Evolutionary conservation across 2,113 vertebrate species (phyloP).

Genomic region (Macaca nemestrina): DNA sequence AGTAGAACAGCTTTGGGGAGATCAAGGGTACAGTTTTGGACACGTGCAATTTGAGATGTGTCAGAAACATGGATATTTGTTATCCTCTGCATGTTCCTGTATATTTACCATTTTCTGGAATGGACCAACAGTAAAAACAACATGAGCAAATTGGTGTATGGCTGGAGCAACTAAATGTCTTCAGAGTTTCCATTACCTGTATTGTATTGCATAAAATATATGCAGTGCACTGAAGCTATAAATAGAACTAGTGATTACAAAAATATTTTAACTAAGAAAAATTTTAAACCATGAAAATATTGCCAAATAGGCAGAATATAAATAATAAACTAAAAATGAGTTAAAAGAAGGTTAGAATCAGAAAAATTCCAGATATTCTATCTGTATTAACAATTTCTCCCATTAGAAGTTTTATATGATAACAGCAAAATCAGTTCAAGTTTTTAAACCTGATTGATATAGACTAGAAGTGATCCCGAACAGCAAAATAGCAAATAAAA

Average conservation of each 20-base stretch:
- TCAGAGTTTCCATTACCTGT: conserved; percentile 5
- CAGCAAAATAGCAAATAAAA: neutral
- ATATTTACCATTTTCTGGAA: neutral
- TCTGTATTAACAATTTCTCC: neutral
- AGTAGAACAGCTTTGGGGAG: neutral
- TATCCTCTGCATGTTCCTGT: neutral
- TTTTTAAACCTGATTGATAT: neutral
- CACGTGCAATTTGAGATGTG: neutral
- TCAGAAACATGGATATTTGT: neutral
- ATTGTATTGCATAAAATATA: neutral
- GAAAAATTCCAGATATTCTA: neutral
- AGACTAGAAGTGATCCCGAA: neutral
- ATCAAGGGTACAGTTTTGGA: neutral
- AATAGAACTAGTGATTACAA: neutral
- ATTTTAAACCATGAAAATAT: neutral
- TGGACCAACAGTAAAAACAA: neutral
- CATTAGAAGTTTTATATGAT: neutral
- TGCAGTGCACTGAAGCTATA: neutral
- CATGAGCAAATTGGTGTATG: neutral
- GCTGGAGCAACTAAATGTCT: neutral
- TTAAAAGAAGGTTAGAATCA: neutral
- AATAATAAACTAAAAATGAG: neutral
- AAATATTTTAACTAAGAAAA: neutral
- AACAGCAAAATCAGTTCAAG: neutral
- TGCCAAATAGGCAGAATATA: neutral